Conservation (phyloP, 2,113 vertebrate species). For the Rhineura floridana region DNA sequence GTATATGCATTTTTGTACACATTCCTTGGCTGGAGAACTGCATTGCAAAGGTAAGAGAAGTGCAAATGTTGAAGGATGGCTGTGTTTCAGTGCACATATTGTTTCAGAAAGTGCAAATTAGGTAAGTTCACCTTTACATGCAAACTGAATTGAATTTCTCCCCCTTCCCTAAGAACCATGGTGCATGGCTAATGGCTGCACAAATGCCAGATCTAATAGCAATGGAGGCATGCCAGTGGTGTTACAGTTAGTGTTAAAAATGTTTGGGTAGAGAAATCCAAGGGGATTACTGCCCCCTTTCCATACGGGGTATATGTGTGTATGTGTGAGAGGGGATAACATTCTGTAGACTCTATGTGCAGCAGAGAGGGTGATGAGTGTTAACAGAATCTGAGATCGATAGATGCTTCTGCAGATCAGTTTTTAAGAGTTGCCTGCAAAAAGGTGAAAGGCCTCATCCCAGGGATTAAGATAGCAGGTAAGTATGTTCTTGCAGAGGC, state of each 20-base stretch:
- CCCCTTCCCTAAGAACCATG: too few species aligned
- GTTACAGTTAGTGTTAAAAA: not conserved
- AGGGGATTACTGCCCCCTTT: not conserved
- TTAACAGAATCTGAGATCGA: constrained; percentile 2
- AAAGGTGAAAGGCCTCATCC: constrained; percentile 5
- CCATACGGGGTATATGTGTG: not conserved
- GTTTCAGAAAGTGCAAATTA: too few species aligned
- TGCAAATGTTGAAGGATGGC: too few species aligned
- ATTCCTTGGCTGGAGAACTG: too few species aligned
- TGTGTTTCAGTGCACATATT: too few species aligned
- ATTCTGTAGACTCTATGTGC: not conserved
- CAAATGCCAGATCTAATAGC: not conserved
- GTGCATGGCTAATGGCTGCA: not conserved
- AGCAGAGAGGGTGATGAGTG: not conserved
- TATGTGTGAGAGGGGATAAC: not conserved
- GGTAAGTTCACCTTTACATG: too few species aligned
- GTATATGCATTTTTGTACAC: too few species aligned
- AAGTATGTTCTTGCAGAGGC: not conserved
- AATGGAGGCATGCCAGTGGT: not conserved
- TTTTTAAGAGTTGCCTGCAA: constrained; percentile 10
- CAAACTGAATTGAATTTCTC: too few species aligned
- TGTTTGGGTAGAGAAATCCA: not conserved
- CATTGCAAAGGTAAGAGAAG: too few species aligned
- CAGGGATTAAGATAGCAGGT: constrained; percentile 13
- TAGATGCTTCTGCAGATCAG: constrained; percentile 8